These are phyloP conservation scores for Panorpa germanica DNA, from an alignment of 2,888 invertebrate genomes.

Conservation along the genomic window DNA sequence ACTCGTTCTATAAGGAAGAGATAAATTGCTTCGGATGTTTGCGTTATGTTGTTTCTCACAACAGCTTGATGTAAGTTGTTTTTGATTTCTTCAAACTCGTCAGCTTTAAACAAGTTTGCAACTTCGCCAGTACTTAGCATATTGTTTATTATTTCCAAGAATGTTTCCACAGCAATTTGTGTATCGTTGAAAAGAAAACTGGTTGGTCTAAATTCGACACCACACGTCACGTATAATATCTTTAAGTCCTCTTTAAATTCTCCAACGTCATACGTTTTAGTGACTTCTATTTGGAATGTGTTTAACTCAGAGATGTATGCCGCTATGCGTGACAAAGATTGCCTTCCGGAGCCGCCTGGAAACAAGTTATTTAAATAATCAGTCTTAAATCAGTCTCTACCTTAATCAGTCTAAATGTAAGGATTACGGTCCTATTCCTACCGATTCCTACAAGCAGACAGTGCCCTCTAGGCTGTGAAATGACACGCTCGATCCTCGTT, in stretches of 20 bases:
- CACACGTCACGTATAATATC: slow-evolving; percentile 46
- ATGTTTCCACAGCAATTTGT: slow-evolving; percentile 65
- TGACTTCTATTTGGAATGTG: slow-evolving; percentile 61
- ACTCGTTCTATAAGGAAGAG: slow-evolving; percentile 61
- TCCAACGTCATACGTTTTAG: slow-evolving; percentile 51
- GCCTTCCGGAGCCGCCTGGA: slow-evolving; percentile 65
- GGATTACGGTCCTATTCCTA: too few relatives aligned
- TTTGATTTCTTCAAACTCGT: slow-evolving; percentile 63
- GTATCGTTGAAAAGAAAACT: slow-evolving; percentile 76
- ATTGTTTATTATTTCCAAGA: slow-evolving; percentile 78
- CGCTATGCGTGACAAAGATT: slow-evolving; percentile 57
- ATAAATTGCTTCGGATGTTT: slow-evolving; percentile 51
- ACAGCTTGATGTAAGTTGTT: slow-evolving; percentile 18
- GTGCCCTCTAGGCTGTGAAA: slow-evolving; percentile 69
- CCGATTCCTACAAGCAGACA: slow-evolving; percentile 71
- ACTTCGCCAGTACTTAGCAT: slow-evolving; percentile 77
- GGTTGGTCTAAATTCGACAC: slow-evolving; percentile 54
- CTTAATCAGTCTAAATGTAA: neutral
- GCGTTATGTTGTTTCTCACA: slow-evolving; percentile 23
- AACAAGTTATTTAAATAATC: too few relatives aligned
- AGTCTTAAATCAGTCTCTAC: slow-evolving; percentile 4
- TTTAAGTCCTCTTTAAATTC: slow-evolving; percentile 76
- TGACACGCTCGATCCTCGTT: slow-evolving; percentile 60
- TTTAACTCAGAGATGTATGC: slow-evolving; percentile 62
- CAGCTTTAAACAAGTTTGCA: slow-evolving; percentile 68